These are phyloP conservation scores for Tonatia bakeri DNA, from an alignment of 2,113 vertebrate species.

Conservation along the genomic window DNA sequence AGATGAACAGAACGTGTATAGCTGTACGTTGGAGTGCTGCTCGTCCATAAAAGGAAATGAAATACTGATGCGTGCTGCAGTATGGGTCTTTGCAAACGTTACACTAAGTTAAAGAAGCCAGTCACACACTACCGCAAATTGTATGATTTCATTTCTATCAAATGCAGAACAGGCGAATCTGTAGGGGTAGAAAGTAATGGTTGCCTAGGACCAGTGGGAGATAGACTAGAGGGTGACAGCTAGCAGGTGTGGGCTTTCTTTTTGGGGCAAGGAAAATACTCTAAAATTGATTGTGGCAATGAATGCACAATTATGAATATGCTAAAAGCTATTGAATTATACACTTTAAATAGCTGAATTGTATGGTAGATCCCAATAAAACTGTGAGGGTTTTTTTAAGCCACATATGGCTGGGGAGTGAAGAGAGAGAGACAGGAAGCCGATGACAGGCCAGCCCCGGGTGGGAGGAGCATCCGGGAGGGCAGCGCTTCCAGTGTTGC, in stretches of 20 bases:
- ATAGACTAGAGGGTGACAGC: too few relatives aligned
- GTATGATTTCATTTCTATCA: neutral
- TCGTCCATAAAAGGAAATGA: neutral
- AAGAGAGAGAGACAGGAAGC: neutral
- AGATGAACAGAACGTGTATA: neutral
- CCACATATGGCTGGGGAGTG: accelerated
- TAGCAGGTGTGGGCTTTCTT: neutral
- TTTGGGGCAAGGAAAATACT: neutral
- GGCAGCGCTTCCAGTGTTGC: neutral
- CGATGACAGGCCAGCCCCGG: accelerated
- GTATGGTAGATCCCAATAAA: neutral
- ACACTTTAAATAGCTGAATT: neutral
- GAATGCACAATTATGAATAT: neutral
- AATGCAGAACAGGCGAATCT: neutral
- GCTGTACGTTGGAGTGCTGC: neutral
- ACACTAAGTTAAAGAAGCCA: neutral
- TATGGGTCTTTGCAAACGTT: neutral
- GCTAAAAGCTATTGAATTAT: neutral
- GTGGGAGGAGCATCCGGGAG: accelerated
- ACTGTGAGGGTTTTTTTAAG: neutral
- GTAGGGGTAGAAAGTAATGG: neutral
- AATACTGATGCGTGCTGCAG: accelerated
- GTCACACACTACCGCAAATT: too few relatives aligned
- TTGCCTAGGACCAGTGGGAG: neutral
- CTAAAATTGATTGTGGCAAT: neutral